Percentiles rank a stretch among this genome's conserved stretches.
phyloP scores from a whole-genome alignment of 1,140 invertebrate genomes.

The Zaprionus nigranus region DNA sequence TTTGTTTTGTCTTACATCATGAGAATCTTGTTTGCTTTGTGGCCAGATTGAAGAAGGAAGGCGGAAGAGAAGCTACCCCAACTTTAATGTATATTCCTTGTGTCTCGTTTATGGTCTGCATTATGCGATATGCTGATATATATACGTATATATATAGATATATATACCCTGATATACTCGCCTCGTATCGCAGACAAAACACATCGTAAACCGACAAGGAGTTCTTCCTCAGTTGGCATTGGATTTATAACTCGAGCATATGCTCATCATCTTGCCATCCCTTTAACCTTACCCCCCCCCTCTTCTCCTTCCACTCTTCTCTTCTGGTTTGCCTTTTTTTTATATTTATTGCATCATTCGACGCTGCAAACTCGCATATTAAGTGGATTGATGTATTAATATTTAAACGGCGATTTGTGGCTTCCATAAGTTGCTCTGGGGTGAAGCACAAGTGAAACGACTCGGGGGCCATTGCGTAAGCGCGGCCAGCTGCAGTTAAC shows the following conservation, averaged over 20 bases:
- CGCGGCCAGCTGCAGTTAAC: conserved; percentile 19
- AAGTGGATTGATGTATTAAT: conserved; percentile 84
- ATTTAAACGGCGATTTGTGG: conserved; percentile 81
- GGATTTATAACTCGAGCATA: conserved; percentile 55
- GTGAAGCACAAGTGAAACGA: conserved; percentile 12
- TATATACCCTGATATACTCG: conserved; percentile 12
- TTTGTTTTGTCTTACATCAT: conserved; percentile 72
- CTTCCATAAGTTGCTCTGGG: conserved; percentile 27
- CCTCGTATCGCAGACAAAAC: conserved; percentile 26
- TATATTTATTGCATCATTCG: conserved; percentile 81
- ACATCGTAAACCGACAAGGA: conserved; percentile 36
- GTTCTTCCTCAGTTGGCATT: conserved; percentile 3
- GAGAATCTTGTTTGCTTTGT: conserved; percentile 71
- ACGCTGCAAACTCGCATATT: conserved; percentile 78
- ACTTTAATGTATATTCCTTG: conserved; percentile 41
- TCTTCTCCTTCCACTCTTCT: neutral
- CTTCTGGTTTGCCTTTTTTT: conserved; percentile 56
- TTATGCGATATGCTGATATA: conserved; percentile 4
- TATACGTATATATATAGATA: neutral
- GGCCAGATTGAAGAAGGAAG: conserved; percentile 64
- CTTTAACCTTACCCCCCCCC: neutral
- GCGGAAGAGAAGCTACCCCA: neutral
- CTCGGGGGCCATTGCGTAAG: conserved; percentile 23
- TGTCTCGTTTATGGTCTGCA: conserved; percentile 30
- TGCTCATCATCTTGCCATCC: conserved; percentile 41